Evolutionary conservation across 2,797 vertebrate genomes (phyloP).

Genomic region (Semotilus atromaculatus): DNA sequence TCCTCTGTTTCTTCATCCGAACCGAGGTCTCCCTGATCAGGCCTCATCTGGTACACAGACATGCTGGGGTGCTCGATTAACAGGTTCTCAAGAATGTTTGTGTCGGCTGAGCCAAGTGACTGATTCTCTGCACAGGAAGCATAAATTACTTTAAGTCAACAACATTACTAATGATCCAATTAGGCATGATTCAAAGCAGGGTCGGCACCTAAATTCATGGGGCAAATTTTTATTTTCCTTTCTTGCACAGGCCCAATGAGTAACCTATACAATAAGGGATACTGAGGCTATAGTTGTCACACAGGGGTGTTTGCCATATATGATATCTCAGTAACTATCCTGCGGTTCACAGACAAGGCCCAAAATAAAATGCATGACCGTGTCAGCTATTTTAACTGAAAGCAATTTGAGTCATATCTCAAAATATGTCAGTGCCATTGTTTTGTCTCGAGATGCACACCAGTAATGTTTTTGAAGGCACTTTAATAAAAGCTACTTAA

Average conservation of each 20-base stretch:
- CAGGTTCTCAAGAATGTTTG: constrained; percentile 76
- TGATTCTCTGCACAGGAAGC: constrained; percentile 61
- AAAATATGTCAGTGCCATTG: too few relatives aligned
- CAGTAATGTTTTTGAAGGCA: too few relatives aligned
- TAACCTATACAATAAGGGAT: not conserved
- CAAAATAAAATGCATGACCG: too few relatives aligned
- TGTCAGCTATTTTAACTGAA: too few relatives aligned
- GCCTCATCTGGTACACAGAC: constrained; percentile 77
- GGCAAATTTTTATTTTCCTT: not conserved
- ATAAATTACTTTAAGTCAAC: not conserved
- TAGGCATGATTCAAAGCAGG: not conserved
- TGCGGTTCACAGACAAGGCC: too few relatives aligned
- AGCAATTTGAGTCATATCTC: too few relatives aligned
- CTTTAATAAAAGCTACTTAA: too few relatives aligned
- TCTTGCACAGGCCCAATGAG: not conserved
- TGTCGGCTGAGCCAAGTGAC: constrained; percentile 53
- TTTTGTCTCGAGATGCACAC: too few relatives aligned
- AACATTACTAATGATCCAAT: not conserved
- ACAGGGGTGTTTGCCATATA: not conserved
- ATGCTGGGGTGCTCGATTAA: constrained; percentile 82
- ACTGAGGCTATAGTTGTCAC: not conserved
- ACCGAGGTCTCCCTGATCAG: constrained; percentile 63
- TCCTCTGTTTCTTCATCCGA: constrained; percentile 70
- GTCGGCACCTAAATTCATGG: not conserved
- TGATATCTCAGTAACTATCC: not conserved